A percentile compares a stretch with the other conserved stretches of the same genome.
These are phyloP conservation scores for Porites divaricata DNA, from an alignment of 92 coral and sea anemone species.

Conservation along the genomic window DNA sequence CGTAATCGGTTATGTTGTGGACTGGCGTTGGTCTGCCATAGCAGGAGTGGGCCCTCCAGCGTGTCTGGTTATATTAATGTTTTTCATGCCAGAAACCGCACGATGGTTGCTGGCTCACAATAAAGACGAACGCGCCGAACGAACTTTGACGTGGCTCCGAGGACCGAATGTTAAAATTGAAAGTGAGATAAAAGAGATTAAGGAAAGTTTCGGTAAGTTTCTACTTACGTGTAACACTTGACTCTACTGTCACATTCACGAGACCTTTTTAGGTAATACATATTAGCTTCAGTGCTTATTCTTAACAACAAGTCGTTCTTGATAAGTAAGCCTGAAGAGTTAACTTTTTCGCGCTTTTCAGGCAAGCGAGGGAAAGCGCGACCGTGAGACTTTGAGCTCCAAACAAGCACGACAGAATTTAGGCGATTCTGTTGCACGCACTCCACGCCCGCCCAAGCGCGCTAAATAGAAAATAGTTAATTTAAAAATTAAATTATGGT, in stretches of 20 bases:
- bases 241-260: too few relatives aligned
- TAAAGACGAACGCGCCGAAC: constrained; percentile 66
- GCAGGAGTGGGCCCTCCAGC: constrained; percentile 72
- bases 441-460: too few relatives aligned
- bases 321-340: too few relatives aligned
- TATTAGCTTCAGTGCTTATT: neutral
- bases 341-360: too few relatives aligned
- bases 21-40: constrained; percentile 82
- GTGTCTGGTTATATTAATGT: constrained; percentile 63
- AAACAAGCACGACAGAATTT: too few relatives aligned
- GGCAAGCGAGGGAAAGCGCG: too few relatives aligned
- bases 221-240: neutral
- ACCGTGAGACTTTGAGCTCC: too few relatives aligned
- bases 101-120: constrained; percentile 77
- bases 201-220: constrained; percentile 67
- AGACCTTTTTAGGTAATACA: too few relatives aligned
- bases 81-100: constrained; percentile 87
- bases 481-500: too few relatives aligned
- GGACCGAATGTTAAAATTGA: constrained; percentile 70
- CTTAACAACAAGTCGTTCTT: too few relatives aligned
- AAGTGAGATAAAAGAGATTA: constrained; percentile 66
- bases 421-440: too few relatives aligned
- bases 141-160: constrained; percentile 75
- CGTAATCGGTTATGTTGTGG: constrained; percentile 59
- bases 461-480: too few relatives aligned